Conservation (phyloP, 2,888 invertebrate genomes). For the Dryococelus australis region DNA sequence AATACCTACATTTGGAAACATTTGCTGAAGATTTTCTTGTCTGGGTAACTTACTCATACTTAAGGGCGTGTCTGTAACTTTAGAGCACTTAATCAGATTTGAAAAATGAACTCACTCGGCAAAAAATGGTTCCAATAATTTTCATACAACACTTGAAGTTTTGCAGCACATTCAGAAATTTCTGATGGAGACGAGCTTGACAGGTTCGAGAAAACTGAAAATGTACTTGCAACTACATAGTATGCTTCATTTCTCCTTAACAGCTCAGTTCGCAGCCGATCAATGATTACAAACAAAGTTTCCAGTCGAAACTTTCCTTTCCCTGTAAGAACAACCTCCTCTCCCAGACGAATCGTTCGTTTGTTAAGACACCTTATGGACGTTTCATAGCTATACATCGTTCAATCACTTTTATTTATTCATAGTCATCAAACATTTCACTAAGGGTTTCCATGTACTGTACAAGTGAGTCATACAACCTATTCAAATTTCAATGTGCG, state of each 20-base stretch:
- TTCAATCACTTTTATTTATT: no score
- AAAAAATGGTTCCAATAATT: constrained; percentile 24
- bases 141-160: not conserved
- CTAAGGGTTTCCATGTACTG: no score
- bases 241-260: not conserved
- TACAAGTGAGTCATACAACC: no score
- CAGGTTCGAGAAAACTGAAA: constrained; percentile 7
- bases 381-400: not conserved
- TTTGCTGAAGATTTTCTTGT: not conserved
- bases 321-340: constrained; percentile 1
- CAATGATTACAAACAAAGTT: not conserved
- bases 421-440: no score
- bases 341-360: not conserved
- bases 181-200: not conserved
- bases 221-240: not conserved
- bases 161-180: constrained; percentile 13
- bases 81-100: not conserved
- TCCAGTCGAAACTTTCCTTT: not conserved
- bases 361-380: no score
- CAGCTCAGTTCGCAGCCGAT: not conserved
- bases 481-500: no score
- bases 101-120: not conserved
- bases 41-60: no score
- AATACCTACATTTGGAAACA: constrained; percentile 24
- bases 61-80: not conserved